Base-by-base conservation (phyloP, 2,888 invertebrate genomes). In the Molorchus minor region DNA sequence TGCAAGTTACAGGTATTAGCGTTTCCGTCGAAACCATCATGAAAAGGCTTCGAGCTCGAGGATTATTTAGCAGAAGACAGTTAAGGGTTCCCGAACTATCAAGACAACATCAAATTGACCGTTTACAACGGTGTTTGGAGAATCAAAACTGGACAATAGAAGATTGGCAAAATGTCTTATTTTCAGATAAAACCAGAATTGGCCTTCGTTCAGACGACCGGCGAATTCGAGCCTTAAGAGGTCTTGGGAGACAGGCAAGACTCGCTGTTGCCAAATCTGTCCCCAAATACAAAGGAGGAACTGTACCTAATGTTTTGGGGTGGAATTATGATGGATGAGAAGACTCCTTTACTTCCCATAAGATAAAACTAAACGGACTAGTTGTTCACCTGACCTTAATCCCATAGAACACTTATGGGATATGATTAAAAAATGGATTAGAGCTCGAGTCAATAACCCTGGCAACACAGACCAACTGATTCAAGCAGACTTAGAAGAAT, bases 111-210 rank as follows among this genome's bases (percentile, higher is more conserved):
- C 44, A 43, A 53, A 43, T 16, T 41, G 43, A 53, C 25, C 53
- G 41, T 15, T 20, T 56, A 60, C 49, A 51, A 56, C 45, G 52
- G 45, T 45, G 41, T 40, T 33, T 44, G 8, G 43, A 43, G 15
- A 1, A 53, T 41, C 38, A 52, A 56, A 61, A 49, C 52, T 51
- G 56, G 47, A 49, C 56, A 21, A 56, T 46, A 46, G 76, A 56
- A 55, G 29, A 62, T 25, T 59, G 56, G 45, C 47, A 62, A 62
- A 60, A 62, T 56, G 45, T 45, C 30, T 25, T 45, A 5, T 60
- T 56, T 56, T 61, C 40, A 35, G 40, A 62, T 56, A 43, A 51
- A 46, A 59, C 58, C 33, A 43, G 58, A 58, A 61, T 58, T 53
- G 46, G 40, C 21, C 43, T 58, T 38, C 20, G 20, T 35, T 60